phyloP scores from a whole-genome alignment of 1,140 invertebrate species.

The Caerostris extrusa region DNA sequence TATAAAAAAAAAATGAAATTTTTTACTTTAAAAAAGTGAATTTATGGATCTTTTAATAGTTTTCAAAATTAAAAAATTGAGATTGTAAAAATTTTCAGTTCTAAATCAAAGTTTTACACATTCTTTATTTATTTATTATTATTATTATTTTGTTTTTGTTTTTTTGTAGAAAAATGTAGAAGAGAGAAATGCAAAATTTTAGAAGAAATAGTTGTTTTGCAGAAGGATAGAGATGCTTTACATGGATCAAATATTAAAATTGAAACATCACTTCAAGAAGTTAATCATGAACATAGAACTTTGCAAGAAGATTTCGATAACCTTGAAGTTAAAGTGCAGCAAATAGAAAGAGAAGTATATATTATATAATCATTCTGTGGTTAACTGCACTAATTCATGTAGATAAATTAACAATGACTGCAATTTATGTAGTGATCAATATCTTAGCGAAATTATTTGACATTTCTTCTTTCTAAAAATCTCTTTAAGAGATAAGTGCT shows the following conservation, averaged over 20 bases:
- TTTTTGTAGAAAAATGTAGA: conserved; percentile 50
- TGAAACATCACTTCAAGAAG: conserved; percentile 44
- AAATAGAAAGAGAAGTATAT: conserved; percentile 67
- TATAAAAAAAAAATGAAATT: too few relatives aligned
- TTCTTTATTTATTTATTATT: too few relatives aligned
- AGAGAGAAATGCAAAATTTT: conserved; percentile 63
- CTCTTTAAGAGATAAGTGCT: not conserved
- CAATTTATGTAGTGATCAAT: too few relatives aligned
- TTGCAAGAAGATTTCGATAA: conserved; percentile 69
- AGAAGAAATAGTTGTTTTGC: conserved; percentile 39
- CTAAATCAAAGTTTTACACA: too few relatives aligned
- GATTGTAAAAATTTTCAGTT: too few relatives aligned
- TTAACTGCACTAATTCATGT: too few relatives aligned
- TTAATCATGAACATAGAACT: conserved; percentile 42
- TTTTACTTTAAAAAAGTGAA: too few relatives aligned
- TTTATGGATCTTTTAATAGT: too few relatives aligned
- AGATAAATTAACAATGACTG: too few relatives aligned
- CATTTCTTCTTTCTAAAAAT: too few relatives aligned
- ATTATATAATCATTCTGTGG: not conserved
- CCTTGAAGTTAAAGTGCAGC: conserved; percentile 51
- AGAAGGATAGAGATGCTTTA: conserved; percentile 46
- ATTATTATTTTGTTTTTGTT: not conserved
- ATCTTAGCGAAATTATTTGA: too few relatives aligned
- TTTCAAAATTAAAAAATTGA: too few relatives aligned
- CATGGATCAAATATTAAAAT: conserved; percentile 51